A percentile compares a stretch with the other conserved stretches of the same genome.
These are phyloP conservation scores for Calidris pygmaea DNA, from an alignment of 2,113 vertebrate species.

Conservation along the genomic window DNA sequence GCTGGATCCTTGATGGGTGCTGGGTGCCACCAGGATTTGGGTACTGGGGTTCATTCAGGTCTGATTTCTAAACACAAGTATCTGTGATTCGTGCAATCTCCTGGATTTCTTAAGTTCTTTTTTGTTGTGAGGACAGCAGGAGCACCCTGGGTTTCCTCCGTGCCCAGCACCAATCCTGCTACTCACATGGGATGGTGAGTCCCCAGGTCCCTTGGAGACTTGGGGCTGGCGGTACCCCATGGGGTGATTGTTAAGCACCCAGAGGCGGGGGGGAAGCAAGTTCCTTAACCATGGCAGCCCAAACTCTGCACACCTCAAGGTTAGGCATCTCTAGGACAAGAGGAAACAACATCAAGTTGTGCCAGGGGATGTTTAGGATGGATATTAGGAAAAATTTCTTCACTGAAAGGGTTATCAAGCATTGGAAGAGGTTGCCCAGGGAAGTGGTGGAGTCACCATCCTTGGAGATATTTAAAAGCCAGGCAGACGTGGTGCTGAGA, in stretches of 20 bases:
- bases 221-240: not conserved
- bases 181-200: not conserved
- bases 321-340: not conserved
- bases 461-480: not conserved
- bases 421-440: not conserved
- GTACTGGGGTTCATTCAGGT: not conserved
- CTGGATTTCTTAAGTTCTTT: not conserved
- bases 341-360: not conserved
- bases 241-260: not conserved
- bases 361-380: not conserved
- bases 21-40: not conserved
- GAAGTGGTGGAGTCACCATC: not conserved
- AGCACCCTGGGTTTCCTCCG: not conserved
- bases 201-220: not conserved
- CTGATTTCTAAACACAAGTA: no score
- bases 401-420: not conserved
- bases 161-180: not conserved
- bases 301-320: not conserved
- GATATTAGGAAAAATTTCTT: not conserved
- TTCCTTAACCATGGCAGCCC: not conserved
- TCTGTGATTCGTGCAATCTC: accelerated
- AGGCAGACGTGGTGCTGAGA: no score
- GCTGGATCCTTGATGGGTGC: not conserved
- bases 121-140: not conserved
- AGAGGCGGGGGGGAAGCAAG: not conserved